Evolutionary conservation across 2,888 invertebrate species (phyloP), one percentile per base, ranked within the genome.

Genomic region (Cataglyphis albicans): DNA sequence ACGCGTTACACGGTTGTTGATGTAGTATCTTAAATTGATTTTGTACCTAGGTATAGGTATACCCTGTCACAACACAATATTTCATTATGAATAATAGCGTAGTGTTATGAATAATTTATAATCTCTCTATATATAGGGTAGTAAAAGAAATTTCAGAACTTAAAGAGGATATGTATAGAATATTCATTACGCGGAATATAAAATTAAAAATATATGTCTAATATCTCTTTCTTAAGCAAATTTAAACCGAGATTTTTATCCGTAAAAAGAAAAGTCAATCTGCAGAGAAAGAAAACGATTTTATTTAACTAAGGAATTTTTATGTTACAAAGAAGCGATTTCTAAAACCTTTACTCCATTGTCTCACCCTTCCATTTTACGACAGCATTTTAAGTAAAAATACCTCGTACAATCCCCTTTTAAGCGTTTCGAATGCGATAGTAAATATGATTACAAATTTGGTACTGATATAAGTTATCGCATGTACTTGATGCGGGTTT

Each of bases 311-410:
- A 7, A 63, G 21, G 48, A 64, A 75, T 75, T 75, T 64, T 64
- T 64, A 44, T 29, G 35, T 38, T 18, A 38, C 3, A n/a, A 21
- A 5, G 2, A 44, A 63, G 10, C 0, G 10, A 48, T 81, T 59
- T 25, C 57, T 67, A 18, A 61, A 64, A 70, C 29, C 83, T 80
- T 72, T 59, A 65, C 48, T 10, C 29, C 73, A 82, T 82, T 73
- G 29, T 61, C 85, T 89, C 85, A 90, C 90, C 90, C 88, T 90
- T 90, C 88, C 88, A 90, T 84, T 91, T 91, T 91, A 92, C 85
- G 90, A 90, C 84, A 21, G 7, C 83, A 35, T 76, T 82, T 88
- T 87, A 86, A 55, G 63, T 52, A 55, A 57, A 82, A 78, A 81
- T 81, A 70, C 59, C 32, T 32, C 18, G 10, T 44, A 57, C 61